These are phyloP conservation scores for Mustela lutreola DNA, from an alignment of 2,113 vertebrate genomes.

Conservation along the genomic window DNA sequence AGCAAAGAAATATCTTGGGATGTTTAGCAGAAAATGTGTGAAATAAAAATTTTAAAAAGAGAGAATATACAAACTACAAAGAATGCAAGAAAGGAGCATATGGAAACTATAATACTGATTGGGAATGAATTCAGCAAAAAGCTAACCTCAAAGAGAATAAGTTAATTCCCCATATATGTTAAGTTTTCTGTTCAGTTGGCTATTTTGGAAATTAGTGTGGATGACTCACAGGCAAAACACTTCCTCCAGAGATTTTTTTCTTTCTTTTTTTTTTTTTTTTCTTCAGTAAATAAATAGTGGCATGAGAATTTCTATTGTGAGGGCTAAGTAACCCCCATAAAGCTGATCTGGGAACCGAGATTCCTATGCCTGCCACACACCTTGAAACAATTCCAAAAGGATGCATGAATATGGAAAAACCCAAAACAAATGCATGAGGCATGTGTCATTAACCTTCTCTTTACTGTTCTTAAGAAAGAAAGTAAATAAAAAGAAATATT, in stretches of 20 bases:
- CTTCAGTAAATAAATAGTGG: not conserved
- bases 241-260: conserved; percentile 4
- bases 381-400: not conserved
- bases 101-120: conserved; percentile 38
- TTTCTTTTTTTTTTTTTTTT: not conserved
- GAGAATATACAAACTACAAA: conserved; percentile 17
- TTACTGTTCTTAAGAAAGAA: not conserved
- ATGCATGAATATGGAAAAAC: not conserved
- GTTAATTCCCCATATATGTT: not conserved
- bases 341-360: not conserved
- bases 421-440: not conserved
- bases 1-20: not conserved
- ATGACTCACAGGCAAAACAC: not conserved
- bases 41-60: conserved; percentile 33
- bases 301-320: not conserved
- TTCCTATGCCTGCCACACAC: not conserved
- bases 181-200: not conserved
- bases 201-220: conserved; percentile 28
- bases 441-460: not conserved
- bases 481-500: conserved; percentile 21
- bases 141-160: not conserved
- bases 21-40: not conserved
- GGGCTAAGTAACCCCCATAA: not conserved
- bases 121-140: conserved; percentile 30
- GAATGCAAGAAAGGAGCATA: not conserved